These are phyloP conservation scores for Eueides isabella DNA, from an alignment of 1,140 invertebrate species.

Conservation along the genomic window DNA sequence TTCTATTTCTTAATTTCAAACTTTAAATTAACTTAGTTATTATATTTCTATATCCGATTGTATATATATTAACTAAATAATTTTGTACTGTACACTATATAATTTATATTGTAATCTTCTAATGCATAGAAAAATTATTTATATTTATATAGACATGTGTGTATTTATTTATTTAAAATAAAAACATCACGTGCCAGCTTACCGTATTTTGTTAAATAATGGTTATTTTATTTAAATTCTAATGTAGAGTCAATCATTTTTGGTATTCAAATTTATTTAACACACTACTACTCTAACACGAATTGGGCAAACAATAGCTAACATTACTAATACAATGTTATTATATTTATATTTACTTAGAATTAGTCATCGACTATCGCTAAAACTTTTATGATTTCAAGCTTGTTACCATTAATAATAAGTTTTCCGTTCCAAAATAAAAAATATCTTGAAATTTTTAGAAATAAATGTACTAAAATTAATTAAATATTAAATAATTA, in stretches of 20 bases:
- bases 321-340: slow-evolving; percentile 42
- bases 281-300: slow-evolving; percentile 33
- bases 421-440: no score
- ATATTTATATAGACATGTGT: neutral
- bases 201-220: slow-evolving; percentile 31
- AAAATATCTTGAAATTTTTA: no score
- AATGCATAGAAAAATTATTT: neutral
- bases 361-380: slow-evolving; percentile 24
- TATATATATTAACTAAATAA: neutral
- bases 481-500: no score
- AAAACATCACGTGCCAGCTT: slow-evolving; percentile 31
- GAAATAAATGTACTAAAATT: no score
- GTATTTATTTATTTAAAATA: slow-evolving; percentile 23
- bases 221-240: slow-evolving; percentile 36
- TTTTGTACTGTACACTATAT: neutral
- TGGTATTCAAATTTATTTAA: slow-evolving; percentile 37
- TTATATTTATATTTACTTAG: slow-evolving; percentile 34
- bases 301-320: slow-evolving; percentile 42
- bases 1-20: no score
- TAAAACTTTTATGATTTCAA: neutral
- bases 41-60: neutral
- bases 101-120: neutral
- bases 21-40: neutral
- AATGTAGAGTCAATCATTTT: slow-evolving; percentile 29
- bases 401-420: neutral